Evolutionary conservation across 2,113 vertebrate species (phyloP).

Genomic region (Pterocles orientalis): DNA sequence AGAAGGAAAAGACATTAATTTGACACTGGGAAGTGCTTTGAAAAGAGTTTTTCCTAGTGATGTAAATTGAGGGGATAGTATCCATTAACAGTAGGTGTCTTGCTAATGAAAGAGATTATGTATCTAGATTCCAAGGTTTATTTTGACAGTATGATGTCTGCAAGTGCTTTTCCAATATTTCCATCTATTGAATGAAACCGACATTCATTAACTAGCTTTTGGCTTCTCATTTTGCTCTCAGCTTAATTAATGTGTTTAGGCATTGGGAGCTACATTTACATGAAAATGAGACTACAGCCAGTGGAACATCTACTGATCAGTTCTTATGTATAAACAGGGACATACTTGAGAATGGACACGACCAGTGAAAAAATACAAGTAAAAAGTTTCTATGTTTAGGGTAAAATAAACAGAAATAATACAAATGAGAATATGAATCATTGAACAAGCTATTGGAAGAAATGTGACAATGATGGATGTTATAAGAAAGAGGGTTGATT

Average conservation of each 20-base stretch:
- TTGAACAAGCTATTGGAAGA: neutral
- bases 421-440: neutral
- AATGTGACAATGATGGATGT: neutral
- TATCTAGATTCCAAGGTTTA: slow-evolving; percentile 35
- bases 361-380: neutral
- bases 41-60: slow-evolving; percentile 26
- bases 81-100: neutral
- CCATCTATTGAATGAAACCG: slow-evolving; percentile 23
- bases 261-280: slow-evolving; percentile 25
- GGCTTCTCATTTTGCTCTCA: slow-evolving; percentile 29
- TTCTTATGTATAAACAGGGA: neutral
- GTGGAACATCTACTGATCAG: neutral
- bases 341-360: neutral
- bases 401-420: neutral
- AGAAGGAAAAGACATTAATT: neutral
- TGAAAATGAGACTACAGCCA: slow-evolving; percentile 9
- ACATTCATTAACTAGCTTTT: slow-evolving; percentile 37
- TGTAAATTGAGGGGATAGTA: slow-evolving; percentile 17
- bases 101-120: slow-evolving; percentile 26
- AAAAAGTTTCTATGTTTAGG: neutral
- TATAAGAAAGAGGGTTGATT: neutral
- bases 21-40: slow-evolving; percentile 8
- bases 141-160: slow-evolving; percentile 34
- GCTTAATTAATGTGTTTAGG: slow-evolving; percentile 40
- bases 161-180: slow-evolving; percentile 61